phyloP scores from a whole-genome alignment of 1,140 invertebrate species.

The Galleria mellonella region DNA sequence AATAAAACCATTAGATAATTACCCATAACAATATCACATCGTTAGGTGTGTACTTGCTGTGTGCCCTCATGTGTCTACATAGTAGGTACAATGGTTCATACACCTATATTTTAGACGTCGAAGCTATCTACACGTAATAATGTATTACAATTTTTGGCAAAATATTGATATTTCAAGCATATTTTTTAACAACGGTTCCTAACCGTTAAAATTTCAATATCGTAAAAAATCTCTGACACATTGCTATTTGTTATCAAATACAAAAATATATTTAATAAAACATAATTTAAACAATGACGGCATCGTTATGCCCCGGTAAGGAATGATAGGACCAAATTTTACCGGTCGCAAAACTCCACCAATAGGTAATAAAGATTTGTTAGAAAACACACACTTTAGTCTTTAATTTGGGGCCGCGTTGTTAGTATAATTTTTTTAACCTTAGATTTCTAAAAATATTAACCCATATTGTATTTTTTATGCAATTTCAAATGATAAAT shows the following conservation, averaged over 20 bases:
- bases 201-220: conserved; percentile 2
- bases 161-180: conserved; percentile 4
- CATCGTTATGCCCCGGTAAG: conserved; percentile 57
- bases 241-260: conserved; percentile 26
- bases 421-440: conserved; percentile 10
- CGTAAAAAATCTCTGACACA: conserved; percentile 13
- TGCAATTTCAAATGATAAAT: neutral
- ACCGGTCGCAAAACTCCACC: conserved; percentile 55
- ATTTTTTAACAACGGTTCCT: neutral
- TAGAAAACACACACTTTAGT: conserved; percentile 53
- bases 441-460: conserved; percentile 1
- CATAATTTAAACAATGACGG: conserved; percentile 19
- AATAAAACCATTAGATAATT: conserved; percentile 61
- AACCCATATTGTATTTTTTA: no score
- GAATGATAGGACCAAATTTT: conserved; percentile 74
- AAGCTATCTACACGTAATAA: neutral
- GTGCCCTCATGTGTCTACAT: conserved; percentile 46
- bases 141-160: conserved; percentile 4
- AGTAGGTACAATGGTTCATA: conserved; percentile 15
- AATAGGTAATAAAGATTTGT: conserved; percentile 28
- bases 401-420: conserved; percentile 49
- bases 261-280: conserved; percentile 52
- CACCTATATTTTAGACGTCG: neutral
- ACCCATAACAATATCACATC: conserved; percentile 68
- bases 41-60: conserved; percentile 54